A percentile compares a stretch with the other conserved stretches of the same genome.
Conservation (phyloP, 1,140 invertebrate species). For the Ruditapes philippinarum region DNA sequence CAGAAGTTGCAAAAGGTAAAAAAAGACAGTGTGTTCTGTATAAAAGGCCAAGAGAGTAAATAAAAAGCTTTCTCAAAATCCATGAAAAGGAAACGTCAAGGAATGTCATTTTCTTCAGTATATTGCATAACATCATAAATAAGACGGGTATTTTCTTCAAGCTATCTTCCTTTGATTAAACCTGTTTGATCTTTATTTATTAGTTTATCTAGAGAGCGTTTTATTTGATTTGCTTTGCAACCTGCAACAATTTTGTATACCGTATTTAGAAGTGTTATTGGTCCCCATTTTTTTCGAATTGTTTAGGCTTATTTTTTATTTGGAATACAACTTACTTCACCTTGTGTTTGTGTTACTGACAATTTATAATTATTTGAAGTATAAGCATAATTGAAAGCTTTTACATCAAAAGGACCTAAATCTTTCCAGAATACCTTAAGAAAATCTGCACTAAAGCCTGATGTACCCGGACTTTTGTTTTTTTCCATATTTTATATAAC, state of each 20-base stretch:
- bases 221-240: constrained; percentile 2
- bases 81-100: not conserved
- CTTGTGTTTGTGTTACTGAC: not conserved
- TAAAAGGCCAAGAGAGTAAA: not conserved
- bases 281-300: not conserved
- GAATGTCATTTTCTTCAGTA: no score
- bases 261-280: constrained; percentile 24
- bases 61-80: constrained; percentile 5
- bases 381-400: not conserved
- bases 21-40: constrained; percentile 8
- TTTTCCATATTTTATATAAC: not conserved
- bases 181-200: constrained; percentile 18
- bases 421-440: not conserved
- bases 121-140: no score
- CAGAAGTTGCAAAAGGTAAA: not conserved
- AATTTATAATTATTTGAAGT: not conserved
- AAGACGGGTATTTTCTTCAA: no score
- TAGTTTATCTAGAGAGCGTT: not conserved
- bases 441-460: not conserved
- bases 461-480: not conserved
- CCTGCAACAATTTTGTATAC: constrained; percentile 26
- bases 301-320: not conserved
- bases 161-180: not conserved
- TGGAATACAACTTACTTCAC: not conserved
- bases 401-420: not conserved